Percentiles rank a stretch among this genome's conserved stretches.
These are phyloP conservation scores for Punctoribates punctum DNA, from an alignment of 2,888 invertebrate genomes.

Conservation along the genomic window DNA sequence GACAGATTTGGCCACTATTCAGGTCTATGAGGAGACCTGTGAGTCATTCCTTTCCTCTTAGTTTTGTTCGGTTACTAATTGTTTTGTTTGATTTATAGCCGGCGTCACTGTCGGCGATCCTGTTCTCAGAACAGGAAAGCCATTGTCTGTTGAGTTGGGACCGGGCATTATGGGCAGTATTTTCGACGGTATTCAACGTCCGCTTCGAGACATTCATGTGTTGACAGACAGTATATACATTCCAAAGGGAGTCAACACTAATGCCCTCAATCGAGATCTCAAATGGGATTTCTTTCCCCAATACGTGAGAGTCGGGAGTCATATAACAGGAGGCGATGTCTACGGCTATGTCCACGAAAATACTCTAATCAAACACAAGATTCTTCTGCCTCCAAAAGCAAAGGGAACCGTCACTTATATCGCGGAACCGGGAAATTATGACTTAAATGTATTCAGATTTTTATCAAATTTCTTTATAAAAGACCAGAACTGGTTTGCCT, in stretches of 20 bases:
- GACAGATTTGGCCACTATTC: slow-evolving; percentile 99
- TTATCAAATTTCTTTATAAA: background rate
- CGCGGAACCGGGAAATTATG: slow-evolving; percentile 89
- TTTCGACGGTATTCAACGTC: slow-evolving; percentile 99
- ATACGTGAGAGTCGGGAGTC: slow-evolving; percentile 73
- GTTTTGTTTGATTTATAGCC: slow-evolving; percentile 59
- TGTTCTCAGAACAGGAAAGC: slow-evolving; percentile 96
- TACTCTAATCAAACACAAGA: slow-evolving; percentile 92
- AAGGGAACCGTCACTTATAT: slow-evolving; percentile 95
- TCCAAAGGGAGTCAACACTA: slow-evolving; percentile 96
- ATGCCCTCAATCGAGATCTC: slow-evolving; percentile 73
- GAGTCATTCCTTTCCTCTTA: slow-evolving; percentile 43
- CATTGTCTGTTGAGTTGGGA: slow-evolving; percentile 95
- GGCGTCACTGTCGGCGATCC: slow-evolving; percentile 99
- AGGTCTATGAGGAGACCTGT: slow-evolving; percentile 70
- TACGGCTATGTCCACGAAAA: slow-evolving; percentile 96
- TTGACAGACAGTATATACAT: slow-evolving; percentile 96
- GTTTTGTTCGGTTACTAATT: background rate
- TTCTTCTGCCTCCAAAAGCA: slow-evolving; percentile 87
- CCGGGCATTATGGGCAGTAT: slow-evolving; percentile 99
- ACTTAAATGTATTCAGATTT: slow-evolving; percentile 68
- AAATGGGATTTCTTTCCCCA: slow-evolving; percentile 88
- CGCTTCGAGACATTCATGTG: slow-evolving; percentile 88
- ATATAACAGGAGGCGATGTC: slow-evolving; percentile 97
- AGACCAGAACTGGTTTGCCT: background rate